Evolutionary conservation across 2,888 invertebrate genomes (phyloP), one percentile per base, ranked within the genome.

Genomic region (Megalurothrips usitatus): DNA sequence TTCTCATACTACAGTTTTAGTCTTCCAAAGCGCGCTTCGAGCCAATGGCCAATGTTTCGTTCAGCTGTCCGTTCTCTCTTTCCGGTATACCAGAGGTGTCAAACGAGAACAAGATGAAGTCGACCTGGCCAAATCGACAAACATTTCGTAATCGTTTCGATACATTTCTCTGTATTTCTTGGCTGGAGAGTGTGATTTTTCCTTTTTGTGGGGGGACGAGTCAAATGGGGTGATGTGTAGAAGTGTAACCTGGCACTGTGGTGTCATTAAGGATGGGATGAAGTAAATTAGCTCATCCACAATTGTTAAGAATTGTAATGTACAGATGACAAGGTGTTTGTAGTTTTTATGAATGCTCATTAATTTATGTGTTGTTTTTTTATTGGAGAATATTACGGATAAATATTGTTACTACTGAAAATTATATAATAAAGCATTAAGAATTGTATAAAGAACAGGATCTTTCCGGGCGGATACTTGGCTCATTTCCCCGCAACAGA

Each of bases 331-430:
- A 75, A 23, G 68, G 68, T 75, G 68, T 75, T 75, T 23, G 68
- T 75, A 75, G 68, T 23, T 75, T 75, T 75, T 75, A 75, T 75
- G 68, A 75, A 75, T 75, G 68, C 68, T 75, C 68, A 75, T 75
- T 75, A 75, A 75, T 75, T 75, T 75, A 75, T 75, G 68, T 75
- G 68, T 75, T 75, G 68, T 75, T 75, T 75, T 75, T 75, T 75
- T 75, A 75, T 75, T 75, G 68, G 68, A 75, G 68, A 75, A 26
- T 75, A 75, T 75, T 75, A 75, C 68, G 68, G 23, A 75, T 75
- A 75, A 75, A 75, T 75, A 75, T 75, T 75, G 68, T 75, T 75
- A 75, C 68, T 75, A 75, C 68, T 75, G 68, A 75, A 75, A 75
- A 75, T 75, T 75, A 75, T 75, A 75, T 75, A 75, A 75, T 75